These are phyloP conservation scores for Mallateleia sp. DNA, from an alignment of 2,888 invertebrate genomes.

Conservation along the genomic window DNA sequence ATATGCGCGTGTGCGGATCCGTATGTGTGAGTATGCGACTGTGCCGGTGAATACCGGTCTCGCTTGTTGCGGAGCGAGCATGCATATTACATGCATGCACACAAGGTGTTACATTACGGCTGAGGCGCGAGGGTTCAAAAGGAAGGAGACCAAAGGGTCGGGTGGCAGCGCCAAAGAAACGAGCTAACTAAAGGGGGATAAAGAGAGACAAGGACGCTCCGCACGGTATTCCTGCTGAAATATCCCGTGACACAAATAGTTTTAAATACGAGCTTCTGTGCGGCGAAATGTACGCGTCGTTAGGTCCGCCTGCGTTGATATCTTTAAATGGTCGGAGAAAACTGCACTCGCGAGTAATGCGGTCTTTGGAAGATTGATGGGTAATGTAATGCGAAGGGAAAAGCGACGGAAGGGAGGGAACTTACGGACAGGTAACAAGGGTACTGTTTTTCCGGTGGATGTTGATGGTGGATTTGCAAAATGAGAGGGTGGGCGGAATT, in stretches of 20 bases:
- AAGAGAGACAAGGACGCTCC: slow-evolving; percentile 21
- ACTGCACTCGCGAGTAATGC: no score
- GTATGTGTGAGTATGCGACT: slow-evolving; percentile 22
- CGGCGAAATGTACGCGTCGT: not conserved
- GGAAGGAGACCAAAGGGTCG: slow-evolving; percentile 43
- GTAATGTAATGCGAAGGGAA: no score
- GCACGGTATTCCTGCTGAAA: slow-evolving; percentile 10
- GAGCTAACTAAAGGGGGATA: slow-evolving; percentile 33
- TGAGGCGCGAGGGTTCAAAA: slow-evolving; percentile 56
- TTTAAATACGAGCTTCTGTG: slow-evolving; percentile 6
- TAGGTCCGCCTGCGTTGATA: not conserved
- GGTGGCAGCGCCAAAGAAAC: slow-evolving; percentile 31
- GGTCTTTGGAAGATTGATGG: no score
- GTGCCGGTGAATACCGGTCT: slow-evolving; percentile 38
- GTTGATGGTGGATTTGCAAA: no score
- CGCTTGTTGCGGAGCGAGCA: slow-evolving; percentile 52
- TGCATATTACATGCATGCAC: slow-evolving; percentile 81
- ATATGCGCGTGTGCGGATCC: no score
- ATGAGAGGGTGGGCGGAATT: no score
- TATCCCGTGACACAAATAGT: slow-evolving; percentile 24
- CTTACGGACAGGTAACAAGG: no score
- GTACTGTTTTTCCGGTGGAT: no score
- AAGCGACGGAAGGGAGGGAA: no score
- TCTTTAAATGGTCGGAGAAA: not conserved
- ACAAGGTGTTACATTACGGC: slow-evolving; percentile 72